phyloP scores from a whole-genome alignment of 1,140 invertebrate species.

The Cataglyphis hispanica region DNA sequence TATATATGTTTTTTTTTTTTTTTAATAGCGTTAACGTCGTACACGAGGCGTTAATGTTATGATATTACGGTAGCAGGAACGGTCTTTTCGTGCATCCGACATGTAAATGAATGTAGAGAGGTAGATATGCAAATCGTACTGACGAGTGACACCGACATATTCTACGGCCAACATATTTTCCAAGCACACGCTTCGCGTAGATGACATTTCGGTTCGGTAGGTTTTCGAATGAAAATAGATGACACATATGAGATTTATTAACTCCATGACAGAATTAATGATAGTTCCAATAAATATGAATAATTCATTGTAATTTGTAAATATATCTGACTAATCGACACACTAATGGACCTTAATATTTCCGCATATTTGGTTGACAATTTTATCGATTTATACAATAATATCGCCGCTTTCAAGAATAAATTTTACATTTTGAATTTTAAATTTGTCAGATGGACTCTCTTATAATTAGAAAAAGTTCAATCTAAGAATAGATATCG shows the following conservation, averaged over 20 bases:
- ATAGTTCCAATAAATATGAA: conserved; percentile 4
- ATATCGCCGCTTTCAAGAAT: not conserved
- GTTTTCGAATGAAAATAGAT: conserved; percentile 10
- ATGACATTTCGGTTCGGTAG: conserved; percentile 35
- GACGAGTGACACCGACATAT: conserved; percentile 50
- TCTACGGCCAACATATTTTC: conserved; percentile 47
- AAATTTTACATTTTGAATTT: too few relatives aligned
- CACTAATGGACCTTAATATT: not conserved
- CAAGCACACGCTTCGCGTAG: conserved; percentile 1
- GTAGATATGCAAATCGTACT: conserved; percentile 51
- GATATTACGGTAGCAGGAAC: conserved; percentile 21
- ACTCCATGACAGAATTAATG: not conserved
- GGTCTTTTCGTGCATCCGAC: conserved; percentile 49
- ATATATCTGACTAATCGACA: not conserved
- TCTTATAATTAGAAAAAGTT: not conserved
- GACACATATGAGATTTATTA: not conserved
- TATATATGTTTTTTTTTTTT: not conserved
- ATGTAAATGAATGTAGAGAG: conserved; percentile 57
- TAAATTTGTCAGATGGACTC: not conserved
- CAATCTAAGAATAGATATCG: conserved; percentile 2
- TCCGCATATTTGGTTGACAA: not conserved
- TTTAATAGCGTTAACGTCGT: conserved; percentile 2
- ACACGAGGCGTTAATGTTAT: conserved; percentile 38
- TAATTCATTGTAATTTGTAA: conserved; percentile 11
- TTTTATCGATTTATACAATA: not conserved